Evolutionary conservation across 2,888 invertebrate genomes (phyloP).

Genomic region (Papilio gigon): DNA sequence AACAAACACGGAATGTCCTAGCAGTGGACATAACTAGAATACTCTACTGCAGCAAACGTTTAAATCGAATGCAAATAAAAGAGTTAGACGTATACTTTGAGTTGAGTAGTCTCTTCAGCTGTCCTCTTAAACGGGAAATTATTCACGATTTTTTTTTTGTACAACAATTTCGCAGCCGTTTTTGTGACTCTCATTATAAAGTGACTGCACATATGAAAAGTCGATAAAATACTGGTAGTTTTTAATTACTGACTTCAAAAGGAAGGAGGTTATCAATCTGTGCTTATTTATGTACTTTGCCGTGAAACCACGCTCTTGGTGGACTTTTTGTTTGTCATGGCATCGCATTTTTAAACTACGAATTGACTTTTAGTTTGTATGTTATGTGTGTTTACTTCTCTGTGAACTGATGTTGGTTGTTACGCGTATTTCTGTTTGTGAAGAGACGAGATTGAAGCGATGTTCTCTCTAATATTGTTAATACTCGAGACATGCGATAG

Average conservation of each 20-base stretch:
- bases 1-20: conserved; percentile 2
- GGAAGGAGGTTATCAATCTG: no score
- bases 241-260: conserved; percentile 30
- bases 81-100: conserved; percentile 41
- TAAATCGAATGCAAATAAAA: conserved; percentile 42
- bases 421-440: conserved; percentile 46
- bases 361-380: neutral
- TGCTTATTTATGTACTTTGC: neutral
- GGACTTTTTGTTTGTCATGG: neutral
- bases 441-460: conserved; percentile 40
- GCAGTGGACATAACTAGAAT: conserved; percentile 8
- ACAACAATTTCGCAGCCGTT: conserved; percentile 55
- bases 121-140: conserved; percentile 49
- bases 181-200: conserved; percentile 59
- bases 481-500: conserved; percentile 33
- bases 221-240: conserved; percentile 58
- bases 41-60: conserved; percentile 31
- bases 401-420: conserved; percentile 55
- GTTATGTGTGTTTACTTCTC: conserved; percentile 59
- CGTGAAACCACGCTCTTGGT: neutral
- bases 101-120: conserved; percentile 47
- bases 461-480: conserved; percentile 3
- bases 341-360: neutral
- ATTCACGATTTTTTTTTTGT: conserved; percentile 65
- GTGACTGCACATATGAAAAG: conserved; percentile 51